These are phyloP conservation scores for Drosophila fungiperda DNA, from an alignment of 2,888 invertebrate genomes.

Conservation along the genomic window DNA sequence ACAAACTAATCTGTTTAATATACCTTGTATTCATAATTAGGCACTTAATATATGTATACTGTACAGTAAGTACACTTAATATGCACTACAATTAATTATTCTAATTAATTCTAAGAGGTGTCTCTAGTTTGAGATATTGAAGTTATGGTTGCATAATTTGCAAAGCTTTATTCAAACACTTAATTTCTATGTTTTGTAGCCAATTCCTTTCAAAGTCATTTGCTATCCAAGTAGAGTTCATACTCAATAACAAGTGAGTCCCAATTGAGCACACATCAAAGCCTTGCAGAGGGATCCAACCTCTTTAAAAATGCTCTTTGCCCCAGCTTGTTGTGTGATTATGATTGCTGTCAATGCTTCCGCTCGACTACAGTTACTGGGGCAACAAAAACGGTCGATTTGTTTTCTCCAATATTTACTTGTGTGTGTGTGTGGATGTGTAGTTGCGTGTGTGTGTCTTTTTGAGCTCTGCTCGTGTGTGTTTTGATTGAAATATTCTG, in stretches of 20 bases:
- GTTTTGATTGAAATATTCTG: slow-evolving; percentile 29
- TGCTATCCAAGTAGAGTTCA: background rate
- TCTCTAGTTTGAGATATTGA: background rate
- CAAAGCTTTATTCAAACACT: background rate
- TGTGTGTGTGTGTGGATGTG: background rate
- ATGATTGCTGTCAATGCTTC: slow-evolving; percentile 14
- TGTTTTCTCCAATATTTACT: slow-evolving; percentile 4
- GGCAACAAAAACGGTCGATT: background rate
- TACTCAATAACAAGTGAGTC: background rate
- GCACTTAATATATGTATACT: background rate
- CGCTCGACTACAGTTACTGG: background rate
- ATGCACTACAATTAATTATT: background rate
- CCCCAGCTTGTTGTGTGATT: background rate
- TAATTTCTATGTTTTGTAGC: background rate
- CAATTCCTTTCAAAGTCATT: background rate
- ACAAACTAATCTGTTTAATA: background rate
- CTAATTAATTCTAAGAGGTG: background rate
- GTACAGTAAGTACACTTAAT: background rate
- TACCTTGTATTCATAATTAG: background rate
- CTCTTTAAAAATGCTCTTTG: slow-evolving; percentile 14
- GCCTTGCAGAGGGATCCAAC: slow-evolving; percentile 14
- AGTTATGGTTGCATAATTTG: too few relatives aligned
- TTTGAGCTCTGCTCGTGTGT: slow-evolving; percentile 19
- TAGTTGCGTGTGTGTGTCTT: background rate
- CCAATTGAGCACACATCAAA: slow-evolving; percentile 27